Percentiles rank a stretch among this genome's conserved stretches.
Evolutionary conservation across 2,888 invertebrate genomes (phyloP).

Genomic region (Apamea sordens): DNA sequence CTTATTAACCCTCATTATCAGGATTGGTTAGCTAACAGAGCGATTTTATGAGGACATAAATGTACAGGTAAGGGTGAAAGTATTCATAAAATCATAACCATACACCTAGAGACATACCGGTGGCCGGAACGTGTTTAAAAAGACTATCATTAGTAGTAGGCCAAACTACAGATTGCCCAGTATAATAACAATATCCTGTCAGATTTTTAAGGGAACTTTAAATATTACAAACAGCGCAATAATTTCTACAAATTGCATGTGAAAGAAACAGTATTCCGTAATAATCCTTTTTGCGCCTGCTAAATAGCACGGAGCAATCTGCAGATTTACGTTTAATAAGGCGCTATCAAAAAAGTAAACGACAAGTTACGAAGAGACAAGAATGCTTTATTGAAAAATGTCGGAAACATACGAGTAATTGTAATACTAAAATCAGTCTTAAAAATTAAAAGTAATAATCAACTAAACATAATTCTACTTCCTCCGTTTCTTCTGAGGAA

Average conservation of each 20-base stretch:
- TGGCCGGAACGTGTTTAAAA: not conserved
- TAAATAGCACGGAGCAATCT: slow-evolving; percentile 19
- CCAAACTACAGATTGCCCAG: not conserved
- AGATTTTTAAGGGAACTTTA: not conserved
- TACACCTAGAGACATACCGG: not conserved
- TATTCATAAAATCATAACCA: not conserved
- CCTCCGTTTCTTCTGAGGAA: slow-evolving; percentile 83
- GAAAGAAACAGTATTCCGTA: not conserved
- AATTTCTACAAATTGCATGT: not conserved
- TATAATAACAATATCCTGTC: not conserved
- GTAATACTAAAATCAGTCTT: slow-evolving; percentile 63
- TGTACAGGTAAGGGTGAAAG: not conserved
- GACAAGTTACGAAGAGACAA: slow-evolving; percentile 1
- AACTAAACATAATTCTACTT: slow-evolving; percentile 43
- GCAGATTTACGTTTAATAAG: not conserved
- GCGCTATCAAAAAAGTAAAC: slow-evolving; percentile 32
- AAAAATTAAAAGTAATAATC: slow-evolving; percentile 6
- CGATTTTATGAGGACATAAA: not conserved
- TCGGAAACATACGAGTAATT: not conserved
- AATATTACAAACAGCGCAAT: not conserved
- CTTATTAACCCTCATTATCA: not conserved
- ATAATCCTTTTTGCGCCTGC: slow-evolving; percentile 11
- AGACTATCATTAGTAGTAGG: not conserved
- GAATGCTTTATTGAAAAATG: slow-evolving; percentile 29
- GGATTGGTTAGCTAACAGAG: not conserved